Evolutionary conservation across 2,888 invertebrate genomes (phyloP), one percentile per base, ranked within the genome.

Genomic region (Athalia rosae): DNA sequence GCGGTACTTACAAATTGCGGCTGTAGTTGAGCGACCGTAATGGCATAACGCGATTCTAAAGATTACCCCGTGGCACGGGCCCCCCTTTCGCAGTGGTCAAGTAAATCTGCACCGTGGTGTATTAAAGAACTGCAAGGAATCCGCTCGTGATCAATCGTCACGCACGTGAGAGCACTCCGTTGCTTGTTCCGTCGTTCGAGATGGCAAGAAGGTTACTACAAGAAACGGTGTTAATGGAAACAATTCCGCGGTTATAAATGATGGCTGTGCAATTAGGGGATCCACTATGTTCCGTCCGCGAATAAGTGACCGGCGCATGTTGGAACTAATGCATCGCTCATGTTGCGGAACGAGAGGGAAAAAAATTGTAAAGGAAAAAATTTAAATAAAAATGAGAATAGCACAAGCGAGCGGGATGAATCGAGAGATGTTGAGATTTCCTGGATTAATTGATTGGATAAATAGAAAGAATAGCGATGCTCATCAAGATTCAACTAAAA

Each of bases 51-150:
- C 61, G 74, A 15, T 74, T 11, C 50, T 56, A 61, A 59, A 74
- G 15, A 74, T 74, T 61, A 50, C 74, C 41, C 28, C 61, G 74
- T 61, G 74, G 74, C 74, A 74, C 61, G 74, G 74, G 74, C 74
- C 74, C 48, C 48, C 48, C 48, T 47, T 15, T 15, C 48, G 59
- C 47, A 74, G 74, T 62, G 61, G 74, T 50, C 61, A 62, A 74
- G 74, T 62, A 61, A 74, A 74, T 74, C 48, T 74, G 45, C 56
- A 56, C 15, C 28, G 28, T 48, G 61, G 61, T 15, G 15, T 74
- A 56, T 58, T 15, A 69, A 47, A 41, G 47, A 45, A 61, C 61
- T 56, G 62, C 61, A 28, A 48, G 45, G 53, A 74, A 74, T 74
- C 61, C 53, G 61, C 48, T 74, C 59, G 15, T 28, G 45, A 41